Evolutionary conservation across 2,888 invertebrate species (phyloP), one percentile per base, ranked within the genome.

Genomic region (Cephus spinipes): DNA sequence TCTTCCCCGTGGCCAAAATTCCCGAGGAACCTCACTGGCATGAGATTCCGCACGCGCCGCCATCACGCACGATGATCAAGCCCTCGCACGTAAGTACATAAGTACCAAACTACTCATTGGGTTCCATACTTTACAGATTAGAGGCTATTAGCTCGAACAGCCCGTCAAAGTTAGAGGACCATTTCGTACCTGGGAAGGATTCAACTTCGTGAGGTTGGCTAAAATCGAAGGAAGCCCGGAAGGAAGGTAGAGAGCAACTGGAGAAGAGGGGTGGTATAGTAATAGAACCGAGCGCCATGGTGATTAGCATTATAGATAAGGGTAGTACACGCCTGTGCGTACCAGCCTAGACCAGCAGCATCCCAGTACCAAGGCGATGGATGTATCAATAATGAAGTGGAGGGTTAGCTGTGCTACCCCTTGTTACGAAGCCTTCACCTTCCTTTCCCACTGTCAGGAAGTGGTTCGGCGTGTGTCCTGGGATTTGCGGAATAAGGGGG

Each of bases 401-500:
- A 55, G 73, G 68, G 35, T 74, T 69, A 31, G 76, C 15, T 23
- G 35, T 12, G 55, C 80, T 76, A 55, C 76, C 77, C 77, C 75
- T 69, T 30, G 31, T 77, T 76, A 74, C 80, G 74, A 71, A 55
- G 71, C 71, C 69, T 33, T 74, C 78, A 73, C 75, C 79, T 79
- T 80, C 76, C 81, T 36, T 71, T 35, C 35, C 34, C 76, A 77
- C 73, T 68, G 75, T 74, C 77, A 79, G 80, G 80, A 82, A 84
- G 83, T 85, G 80, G 83, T 82, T 83, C 82, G 82, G 79, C 75
- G 81, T 78, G 76, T 81, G 85, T 83, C 81, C 80, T 79, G 79
- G 85, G 85, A 86, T 85, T 85, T 85, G 80, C 80, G 86, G 71
- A 31, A 69, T 31, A 71, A 71, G 71, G 71, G 71, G 15, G 83